phyloP scores from a whole-genome alignment of 2,797 vertebrate genomes.

The Trematomus bernacchii region DNA sequence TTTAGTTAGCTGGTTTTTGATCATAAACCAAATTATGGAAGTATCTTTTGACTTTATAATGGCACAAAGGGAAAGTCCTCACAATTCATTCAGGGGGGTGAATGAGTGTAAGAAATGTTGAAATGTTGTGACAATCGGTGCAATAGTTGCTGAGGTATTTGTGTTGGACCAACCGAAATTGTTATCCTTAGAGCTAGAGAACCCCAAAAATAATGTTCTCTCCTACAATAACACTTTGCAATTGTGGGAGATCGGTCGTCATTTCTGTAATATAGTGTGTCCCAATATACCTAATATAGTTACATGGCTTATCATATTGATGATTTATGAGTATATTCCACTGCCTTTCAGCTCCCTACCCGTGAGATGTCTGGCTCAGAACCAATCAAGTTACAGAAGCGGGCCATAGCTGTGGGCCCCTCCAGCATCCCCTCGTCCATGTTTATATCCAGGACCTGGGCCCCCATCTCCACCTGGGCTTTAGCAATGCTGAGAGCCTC shows the following conservation, averaged over 20 bases:
- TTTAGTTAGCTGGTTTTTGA: background rate
- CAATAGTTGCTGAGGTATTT: too few species aligned
- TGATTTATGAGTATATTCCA: background rate
- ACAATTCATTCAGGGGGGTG: background rate
- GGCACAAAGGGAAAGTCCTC: background rate
- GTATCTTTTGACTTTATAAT: background rate
- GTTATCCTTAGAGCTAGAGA: background rate
- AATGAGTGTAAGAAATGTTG: background rate
- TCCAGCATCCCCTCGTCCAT: slow-evolving; percentile 99
- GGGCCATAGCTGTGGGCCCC: slow-evolving; percentile 91
- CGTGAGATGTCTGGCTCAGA: slow-evolving; percentile 95
- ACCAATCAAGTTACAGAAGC: slow-evolving; percentile 93
- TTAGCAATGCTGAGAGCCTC: slow-evolving; percentile 94
- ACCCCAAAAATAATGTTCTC: background rate
- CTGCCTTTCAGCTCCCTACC: slow-evolving; percentile 72
- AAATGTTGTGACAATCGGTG: background rate
- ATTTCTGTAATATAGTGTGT: background rate
- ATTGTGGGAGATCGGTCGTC: too few species aligned
- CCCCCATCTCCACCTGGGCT: slow-evolving; percentile 96
- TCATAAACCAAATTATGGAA: background rate
- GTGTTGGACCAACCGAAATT: background rate
- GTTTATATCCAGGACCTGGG: slow-evolving; percentile 96
- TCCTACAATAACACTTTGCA: background rate
- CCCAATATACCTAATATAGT: background rate
- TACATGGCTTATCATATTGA: background rate